Base-by-base conservation (phyloP, 1,140 invertebrate genomes). In the Megalonaias nervosa region DNA sequence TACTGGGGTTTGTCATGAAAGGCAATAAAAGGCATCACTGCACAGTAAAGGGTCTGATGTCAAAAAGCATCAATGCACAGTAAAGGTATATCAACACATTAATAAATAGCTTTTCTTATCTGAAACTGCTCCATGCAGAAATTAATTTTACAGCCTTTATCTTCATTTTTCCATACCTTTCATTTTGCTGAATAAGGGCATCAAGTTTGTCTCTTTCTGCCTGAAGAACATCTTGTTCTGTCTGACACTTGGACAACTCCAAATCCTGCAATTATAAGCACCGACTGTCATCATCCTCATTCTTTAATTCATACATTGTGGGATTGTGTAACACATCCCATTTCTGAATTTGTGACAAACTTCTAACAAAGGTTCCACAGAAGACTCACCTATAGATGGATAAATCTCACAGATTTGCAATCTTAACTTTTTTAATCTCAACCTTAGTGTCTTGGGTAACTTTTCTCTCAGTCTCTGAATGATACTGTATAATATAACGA, bases 131-230 rank as follows among this genome's bases (percentile, higher is more conserved):
- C 67, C 65, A 64, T 77, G 38, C 57, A 19, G 26, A 67, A 17
- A 21, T 74, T 48, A 23, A 9, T 21, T 67, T 17, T 69, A 5
- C 17, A 16, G 16, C 12, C 14, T 48, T 19, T 48, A 1, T 15
- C 0, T 15, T 16, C 19, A 60, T 19, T 66, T 64, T 56, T 65
- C 58, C 66, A 23, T 73, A 85, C 85, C 77, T 77, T 64, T 87
- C 83, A 60, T 81, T 79, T 66, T 86, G 80, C 31, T 82, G 75
- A 31, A 86, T 80, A 13, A 81, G 38, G n/a, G 75, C 71, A 60
- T 82, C 77, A 9, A 87, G 64, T 64, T 84, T 86, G 19, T 88
- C 83, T 67, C 74, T 83, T 55, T 89, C 87, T 67, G 76, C 70
- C 61, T 71, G 68, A 58, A 84, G 56, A 23, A 82, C 68, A 5